phyloP scores from a whole-genome alignment of 2,113 vertebrate species.

The Empidonax traillii region DNA sequence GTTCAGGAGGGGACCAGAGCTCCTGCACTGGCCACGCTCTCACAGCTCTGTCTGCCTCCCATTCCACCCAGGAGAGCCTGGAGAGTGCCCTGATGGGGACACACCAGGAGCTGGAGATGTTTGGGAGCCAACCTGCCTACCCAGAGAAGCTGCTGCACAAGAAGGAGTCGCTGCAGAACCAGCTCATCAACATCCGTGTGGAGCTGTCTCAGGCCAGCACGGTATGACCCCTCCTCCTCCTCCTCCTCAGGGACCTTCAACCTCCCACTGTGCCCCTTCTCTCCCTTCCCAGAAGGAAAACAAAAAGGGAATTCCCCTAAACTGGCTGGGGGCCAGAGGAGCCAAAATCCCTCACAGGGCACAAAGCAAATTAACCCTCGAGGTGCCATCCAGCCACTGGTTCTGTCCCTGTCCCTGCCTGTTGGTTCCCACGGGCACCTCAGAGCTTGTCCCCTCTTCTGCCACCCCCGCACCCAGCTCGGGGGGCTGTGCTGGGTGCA shows the following conservation, averaged over 20 bases:
- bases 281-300: neutral
- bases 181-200: conserved; percentile 93
- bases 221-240: conserved; percentile 59
- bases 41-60: neutral
- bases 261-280: fast-evolving
- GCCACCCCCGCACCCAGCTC: neutral
- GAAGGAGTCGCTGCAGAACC: conserved; percentile 93
- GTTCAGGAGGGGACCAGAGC: neutral
- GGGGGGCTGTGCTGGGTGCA: neutral
- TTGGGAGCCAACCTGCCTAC: conserved; percentile 82
- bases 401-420: too few species aligned
- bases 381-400: neutral
- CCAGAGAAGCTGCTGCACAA: conserved; percentile 89
- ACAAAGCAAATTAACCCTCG: neutral
- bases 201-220: conserved; percentile 94
- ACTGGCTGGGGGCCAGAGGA: neutral
- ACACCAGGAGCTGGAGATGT: conserved; percentile 95
- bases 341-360: neutral
- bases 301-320: neutral
- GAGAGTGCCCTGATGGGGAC: conserved; percentile 93
- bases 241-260: too few species aligned
- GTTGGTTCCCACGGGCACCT: fast-evolving
- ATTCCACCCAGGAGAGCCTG: conserved; percentile 81
- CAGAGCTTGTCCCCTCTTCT: neutral
- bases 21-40: neutral